Base-by-base conservation (phyloP, 2,113 vertebrate species). In the Phycodurus eques region DNA sequence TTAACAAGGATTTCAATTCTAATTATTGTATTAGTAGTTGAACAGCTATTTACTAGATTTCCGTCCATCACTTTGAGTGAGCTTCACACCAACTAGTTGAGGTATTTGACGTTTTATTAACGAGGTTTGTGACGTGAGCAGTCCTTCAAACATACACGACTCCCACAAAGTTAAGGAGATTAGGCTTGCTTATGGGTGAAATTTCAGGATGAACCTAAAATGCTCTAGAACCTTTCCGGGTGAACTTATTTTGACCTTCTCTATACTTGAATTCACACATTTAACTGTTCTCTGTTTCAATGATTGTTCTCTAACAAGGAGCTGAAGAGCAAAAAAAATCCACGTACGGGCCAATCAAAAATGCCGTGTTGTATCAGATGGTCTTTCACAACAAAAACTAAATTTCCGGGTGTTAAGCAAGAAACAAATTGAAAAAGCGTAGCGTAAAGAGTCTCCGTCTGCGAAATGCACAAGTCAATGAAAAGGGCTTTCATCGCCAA, bases 31-130 rank as follows among this genome's bases (percentile, higher is more conserved):
- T 83, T 76, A 82, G 87, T 82, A 88, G 74, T 69, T 77, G 73
- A 75, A 86, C 60, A 53, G 85, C 70, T 77, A 84, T 76, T 86
- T 68, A 83, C 59, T 73, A 66, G 12, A 71, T 85, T 84, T 80
- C 42, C 71, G 66, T 76, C 71, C 80, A 69, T 75, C 71, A 71
- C 74, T 80, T 80, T 81, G 73, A 77, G 74, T 63, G 79, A 89
- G 78, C 81, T 88, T 88, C 76, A 77, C 68, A 82, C 74, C 70
- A 68, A 84, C 73, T 73, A 77, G 83, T 17, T 17, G 85, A 88
- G 87, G 85, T 87, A 82, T 85, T 82, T 77, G 68, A 80, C 70
- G 68, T 33, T 35, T 84, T 73, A 63, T 77, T 70, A 78, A 76
- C 33, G 81, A 71, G 80, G 75, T 77, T 77, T 77, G 82, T 74